Base-by-base conservation (phyloP, 2,797 vertebrate genomes). In the Nothura maculosa region DNA sequence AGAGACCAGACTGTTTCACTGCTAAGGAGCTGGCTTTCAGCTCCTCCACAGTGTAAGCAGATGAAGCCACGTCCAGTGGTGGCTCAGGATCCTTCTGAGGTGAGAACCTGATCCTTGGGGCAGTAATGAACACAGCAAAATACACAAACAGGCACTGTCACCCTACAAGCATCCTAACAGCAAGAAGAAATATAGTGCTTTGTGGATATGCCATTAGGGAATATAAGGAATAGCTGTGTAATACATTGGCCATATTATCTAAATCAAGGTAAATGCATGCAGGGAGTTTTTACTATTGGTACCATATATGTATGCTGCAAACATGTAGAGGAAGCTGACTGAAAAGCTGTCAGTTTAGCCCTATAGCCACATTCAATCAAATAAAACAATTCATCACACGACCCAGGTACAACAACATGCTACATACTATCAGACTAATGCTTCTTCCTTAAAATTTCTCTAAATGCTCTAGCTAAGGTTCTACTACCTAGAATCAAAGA, bases 401-500 rank as follows among this genome's bases (percentile, higher is more conserved):
- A 42, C 5, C 30, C 52, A 62, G 40, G 19, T 43, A 87, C 15
- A 62, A 6, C 1, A 21, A 75, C 36, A 66, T 18, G 45, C 18
- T 34, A 30, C 38, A 55, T 48, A 68, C 36, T 80, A 25, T 32
- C 52, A 83, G 78, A 91, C 30, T 88, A 90, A 89, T 4, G 6
- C 3, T 38, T 58, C 38, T 54, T 57, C 36, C 87, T 85, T 92
- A 94, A 76, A 94, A 96, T 85, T 69, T 38, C 32, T 94, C 75
- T 85, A 60, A 83, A 81, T 64, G 38, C 28, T 48, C 27, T 54
- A 79, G 82, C 36, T 68, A 55, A 86, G 90, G 61, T 63, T 32
- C 22, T 81, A 36, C 11, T 76, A 95, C 81, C 47, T 92, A 60
- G 24, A 92, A 81, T 82, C 77, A 94, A 87, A 92, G 80, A 67